These are phyloP conservation scores for Bellardia bayeri DNA, from an alignment of 2,888 invertebrate genomes.

Conservation along the genomic window DNA sequence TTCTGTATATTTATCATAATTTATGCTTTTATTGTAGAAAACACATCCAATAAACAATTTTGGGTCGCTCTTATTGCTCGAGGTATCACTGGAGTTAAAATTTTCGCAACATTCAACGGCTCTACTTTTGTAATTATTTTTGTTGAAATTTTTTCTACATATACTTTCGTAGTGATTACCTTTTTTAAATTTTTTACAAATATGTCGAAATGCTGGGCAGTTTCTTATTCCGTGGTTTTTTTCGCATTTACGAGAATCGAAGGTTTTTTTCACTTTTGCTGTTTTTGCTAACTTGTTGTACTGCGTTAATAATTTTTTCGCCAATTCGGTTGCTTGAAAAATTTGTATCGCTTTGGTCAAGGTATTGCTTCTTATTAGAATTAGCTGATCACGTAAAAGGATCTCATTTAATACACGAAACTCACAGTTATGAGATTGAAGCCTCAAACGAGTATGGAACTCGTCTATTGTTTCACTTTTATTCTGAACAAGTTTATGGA, in stretches of 20 bases:
- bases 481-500: constrained; percentile 18
- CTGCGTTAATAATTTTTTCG: neutral
- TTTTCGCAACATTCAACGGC: constrained; percentile 21
- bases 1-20: constrained; percentile 13
- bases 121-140: constrained; percentile 2
- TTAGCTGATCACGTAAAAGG: neutral
- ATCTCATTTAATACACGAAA: neutral
- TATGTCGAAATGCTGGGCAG: neutral
- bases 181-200: constrained; percentile 28
- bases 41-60: constrained; percentile 29
- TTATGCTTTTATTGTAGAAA: neutral
- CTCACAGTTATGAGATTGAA: neutral
- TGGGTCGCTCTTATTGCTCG: neutral
- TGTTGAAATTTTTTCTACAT: constrained; percentile 7
- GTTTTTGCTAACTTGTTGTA: neutral
- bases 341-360: neutral
- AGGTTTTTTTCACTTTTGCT: constrained; percentile 1
- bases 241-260: constrained; percentile 25
- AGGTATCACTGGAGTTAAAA: neutral
- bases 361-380: neutral
- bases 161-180: constrained; percentile 13
- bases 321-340: neutral
- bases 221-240: constrained; percentile 3
- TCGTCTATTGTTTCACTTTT: constrained; percentile 10
- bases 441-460: neutral